Conservation (phyloP, 2,797 vertebrate species). For the Anabacerthia variegaticeps region DNA sequence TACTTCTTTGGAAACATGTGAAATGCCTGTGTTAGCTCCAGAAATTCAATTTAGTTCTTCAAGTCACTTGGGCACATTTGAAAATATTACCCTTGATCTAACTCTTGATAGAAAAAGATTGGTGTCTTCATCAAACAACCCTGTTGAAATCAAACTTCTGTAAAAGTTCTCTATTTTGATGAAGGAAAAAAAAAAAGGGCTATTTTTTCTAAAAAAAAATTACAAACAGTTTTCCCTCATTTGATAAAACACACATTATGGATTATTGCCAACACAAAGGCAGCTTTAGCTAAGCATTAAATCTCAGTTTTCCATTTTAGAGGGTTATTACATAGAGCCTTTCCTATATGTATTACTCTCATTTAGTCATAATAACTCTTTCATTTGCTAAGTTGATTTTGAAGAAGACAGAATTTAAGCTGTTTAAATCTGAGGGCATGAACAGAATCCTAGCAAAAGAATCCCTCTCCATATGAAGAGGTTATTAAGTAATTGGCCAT, state of each 20-base stretch:
- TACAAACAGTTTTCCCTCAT: not conserved
- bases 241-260: not conserved
- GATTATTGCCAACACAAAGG: not conserved
- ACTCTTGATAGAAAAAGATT: not conserved
- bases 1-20: not conserved
- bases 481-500: constrained; percentile 21
- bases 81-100: not conserved
- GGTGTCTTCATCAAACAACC: not conserved
- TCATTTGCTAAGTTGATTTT: not conserved
- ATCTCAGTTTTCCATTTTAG: not conserved
- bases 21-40: not conserved
- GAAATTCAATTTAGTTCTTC: not conserved
- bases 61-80: not conserved
- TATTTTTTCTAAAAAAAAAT: not conserved
- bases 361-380: not conserved
- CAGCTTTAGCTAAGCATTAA: not conserved
- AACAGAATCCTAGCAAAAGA: not conserved
- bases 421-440: not conserved
- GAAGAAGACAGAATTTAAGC: not conserved
- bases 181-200: not conserved
- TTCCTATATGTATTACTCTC: not conserved
- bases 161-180: not conserved
- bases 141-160: not conserved
- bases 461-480: not conserved
- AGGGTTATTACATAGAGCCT: not conserved